These are phyloP conservation scores for human DNA, from an alignment of 2,113 vertebrate genomes.

Conservation along the genomic window DNA sequence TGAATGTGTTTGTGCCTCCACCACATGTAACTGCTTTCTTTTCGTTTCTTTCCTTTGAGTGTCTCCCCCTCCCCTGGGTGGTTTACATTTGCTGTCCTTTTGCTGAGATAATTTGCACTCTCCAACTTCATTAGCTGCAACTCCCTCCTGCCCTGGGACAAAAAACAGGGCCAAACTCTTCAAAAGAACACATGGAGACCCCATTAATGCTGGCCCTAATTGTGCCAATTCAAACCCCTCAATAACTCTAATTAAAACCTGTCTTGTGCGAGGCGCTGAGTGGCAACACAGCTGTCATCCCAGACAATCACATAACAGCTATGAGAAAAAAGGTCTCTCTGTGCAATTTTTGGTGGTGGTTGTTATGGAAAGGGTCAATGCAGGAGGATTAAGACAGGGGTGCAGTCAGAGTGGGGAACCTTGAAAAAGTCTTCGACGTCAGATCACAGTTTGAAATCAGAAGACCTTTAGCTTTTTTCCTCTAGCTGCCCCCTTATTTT, in stretches of 20 bases:
- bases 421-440: slow-evolving; percentile 76
- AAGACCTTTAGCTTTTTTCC: slow-evolving; percentile 79
- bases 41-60: not conserved
- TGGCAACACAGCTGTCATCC: slow-evolving; percentile 89
- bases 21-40: not conserved
- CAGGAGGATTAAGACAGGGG: slow-evolving; percentile 79
- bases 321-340: slow-evolving; percentile 45
- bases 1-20: not conserved
- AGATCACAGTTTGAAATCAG: slow-evolving; percentile 84
- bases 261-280: slow-evolving; percentile 86
- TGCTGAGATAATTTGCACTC: slow-evolving; percentile 85
- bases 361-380: slow-evolving; percentile 79
- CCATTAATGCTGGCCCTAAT: slow-evolving; percentile 92
- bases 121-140: slow-evolving; percentile 84
- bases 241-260: slow-evolving; percentile 95
- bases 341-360: slow-evolving; percentile 77
- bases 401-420: slow-evolving; percentile 59
- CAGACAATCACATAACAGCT: slow-evolving; percentile 85
- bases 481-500: slow-evolving; percentile 51
- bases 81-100: slow-evolving; percentile 80
- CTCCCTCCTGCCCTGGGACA: slow-evolving; percentile 81
- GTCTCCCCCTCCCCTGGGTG: slow-evolving; percentile 70
- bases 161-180: slow-evolving; percentile 85
- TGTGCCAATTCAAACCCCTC: slow-evolving; percentile 92
- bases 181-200: slow-evolving; percentile 87